These are phyloP conservation scores for Ichneumon xanthorius DNA, from an alignment of 2,888 invertebrate species.

Conservation along the genomic window DNA sequence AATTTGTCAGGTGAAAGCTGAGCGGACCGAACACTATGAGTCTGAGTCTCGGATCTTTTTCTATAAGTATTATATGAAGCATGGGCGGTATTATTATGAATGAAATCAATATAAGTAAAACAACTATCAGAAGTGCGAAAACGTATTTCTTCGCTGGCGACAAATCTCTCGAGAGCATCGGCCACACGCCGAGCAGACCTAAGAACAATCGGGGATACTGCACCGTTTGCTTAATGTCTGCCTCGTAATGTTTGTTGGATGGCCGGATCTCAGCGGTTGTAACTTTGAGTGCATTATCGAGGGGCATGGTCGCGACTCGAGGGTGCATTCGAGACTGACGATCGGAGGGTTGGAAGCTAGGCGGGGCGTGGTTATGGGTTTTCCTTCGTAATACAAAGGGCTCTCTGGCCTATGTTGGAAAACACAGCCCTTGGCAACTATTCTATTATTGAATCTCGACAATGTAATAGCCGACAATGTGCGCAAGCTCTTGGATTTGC, in stretches of 20 bases:
- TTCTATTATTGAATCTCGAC: background rate
- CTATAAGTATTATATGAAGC: background rate
- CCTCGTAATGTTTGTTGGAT: slow-evolving; percentile 10
- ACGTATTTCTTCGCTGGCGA: background rate
- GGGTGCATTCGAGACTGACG: slow-evolving; percentile 51
- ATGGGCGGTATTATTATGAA: background rate
- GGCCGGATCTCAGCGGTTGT: background rate
- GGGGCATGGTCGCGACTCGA: slow-evolving; percentile 36
- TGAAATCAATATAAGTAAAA: background rate
- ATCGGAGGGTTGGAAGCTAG: background rate
- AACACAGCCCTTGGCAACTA: no score
- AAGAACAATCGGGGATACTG: slow-evolving; percentile 45
- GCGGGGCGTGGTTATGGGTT: background rate
- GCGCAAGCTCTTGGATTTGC: no score
- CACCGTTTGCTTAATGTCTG: slow-evolving; percentile 27
- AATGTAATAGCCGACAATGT: no score
- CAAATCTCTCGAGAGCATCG: slow-evolving; percentile 5
- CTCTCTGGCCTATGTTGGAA: no score
- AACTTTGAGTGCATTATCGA: background rate
- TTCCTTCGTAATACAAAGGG: background rate
- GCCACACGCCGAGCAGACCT: slow-evolving; percentile 55
- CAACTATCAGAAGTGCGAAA: background rate
- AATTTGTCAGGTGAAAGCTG: slow-evolving; percentile 23
- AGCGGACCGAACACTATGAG: slow-evolving; percentile 50
- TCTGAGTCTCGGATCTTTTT: slow-evolving; percentile 13